Percentiles rank a stretch among this genome's conserved stretches.
Conservation (phyloP, 1,140 invertebrate genomes). For the Adoxophyes honmai region DNA sequence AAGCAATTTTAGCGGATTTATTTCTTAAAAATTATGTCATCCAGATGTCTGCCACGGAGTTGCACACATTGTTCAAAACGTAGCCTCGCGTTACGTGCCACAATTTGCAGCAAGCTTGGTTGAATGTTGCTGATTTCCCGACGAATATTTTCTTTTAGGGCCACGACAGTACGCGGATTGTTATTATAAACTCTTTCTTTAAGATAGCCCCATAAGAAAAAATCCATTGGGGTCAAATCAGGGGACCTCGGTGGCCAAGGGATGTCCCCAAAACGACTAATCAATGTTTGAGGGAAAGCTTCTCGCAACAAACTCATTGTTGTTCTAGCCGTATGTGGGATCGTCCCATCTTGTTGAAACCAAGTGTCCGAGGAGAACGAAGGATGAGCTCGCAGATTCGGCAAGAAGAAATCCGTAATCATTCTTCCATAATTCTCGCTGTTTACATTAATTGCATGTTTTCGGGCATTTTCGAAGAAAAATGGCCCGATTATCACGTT, state of each 20-base stretch:
- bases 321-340: not conserved
- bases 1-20: slow-evolving; percentile 19
- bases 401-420: slow-evolving; percentile 20
- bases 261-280: not conserved
- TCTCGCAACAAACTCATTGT: too few relatives aligned
- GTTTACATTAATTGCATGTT: slow-evolving; percentile 20
- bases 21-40: slow-evolving; percentile 24
- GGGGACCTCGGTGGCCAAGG: not conserved
- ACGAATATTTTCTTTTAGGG: slow-evolving; percentile 23
- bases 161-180: slow-evolving; percentile 20
- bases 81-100: slow-evolving; percentile 17
- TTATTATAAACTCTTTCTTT: slow-evolving; percentile 33
- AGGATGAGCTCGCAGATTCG: slow-evolving; percentile 19
- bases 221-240: slow-evolving; percentile 29
- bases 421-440: slow-evolving; percentile 18
- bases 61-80: slow-evolving; percentile 23
- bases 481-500: too few relatives aligned
- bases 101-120: slow-evolving; percentile 20
- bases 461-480: too few relatives aligned
- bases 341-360: slow-evolving; percentile 61
- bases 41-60: slow-evolving; percentile 21
- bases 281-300: not conserved
- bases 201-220: slow-evolving; percentile 43
- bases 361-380: slow-evolving; percentile 19
- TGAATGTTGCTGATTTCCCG: slow-evolving; percentile 18